Conservation (phyloP, 2,888 invertebrate species). For the Didymodactylos carnosus region DNA sequence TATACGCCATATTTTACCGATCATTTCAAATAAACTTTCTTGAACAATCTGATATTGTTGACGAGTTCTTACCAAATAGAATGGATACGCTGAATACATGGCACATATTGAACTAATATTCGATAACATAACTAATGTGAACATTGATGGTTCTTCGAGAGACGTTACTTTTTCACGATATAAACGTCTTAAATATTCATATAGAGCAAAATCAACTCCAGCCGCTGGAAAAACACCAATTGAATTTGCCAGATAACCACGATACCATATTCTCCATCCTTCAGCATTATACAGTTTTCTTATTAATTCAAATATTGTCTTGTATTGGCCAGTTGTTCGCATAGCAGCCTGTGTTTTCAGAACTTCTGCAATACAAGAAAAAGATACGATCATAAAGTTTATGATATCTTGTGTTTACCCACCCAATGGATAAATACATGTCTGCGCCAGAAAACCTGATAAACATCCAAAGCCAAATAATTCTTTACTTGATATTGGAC, state of each 20-base stretch:
- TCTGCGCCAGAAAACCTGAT: conserved; percentile 84
- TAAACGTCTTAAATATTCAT: conserved; percentile 44
- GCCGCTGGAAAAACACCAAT: conserved; percentile 66
- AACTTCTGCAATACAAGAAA: too few relatives aligned
- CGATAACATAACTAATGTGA: not conserved
- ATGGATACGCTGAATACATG: conserved; percentile 5
- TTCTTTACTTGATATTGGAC: not conserved
- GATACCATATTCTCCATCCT: conserved; percentile 66
- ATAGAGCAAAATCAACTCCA: conserved; percentile 85
- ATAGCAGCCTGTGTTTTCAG: conserved; percentile 49
- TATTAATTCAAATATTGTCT: conserved; percentile 18
- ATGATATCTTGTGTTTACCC: conserved; percentile 46
- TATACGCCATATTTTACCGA: conserved; percentile 3
- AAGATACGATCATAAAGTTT: too few relatives aligned
- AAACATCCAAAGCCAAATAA: conserved; percentile 27
- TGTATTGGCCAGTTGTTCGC: conserved; percentile 68
- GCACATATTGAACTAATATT: not conserved
- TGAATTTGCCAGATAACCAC: conserved; percentile 87
- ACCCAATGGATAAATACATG: conserved; percentile 90
- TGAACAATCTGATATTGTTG: conserved; percentile 4
- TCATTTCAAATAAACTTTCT: conserved; percentile 1
- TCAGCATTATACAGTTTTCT: conserved; percentile 39
- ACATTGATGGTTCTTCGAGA: not conserved
- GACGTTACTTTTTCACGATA: not conserved
- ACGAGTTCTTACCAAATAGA: conserved; percentile 6